Conservation (phyloP, 2,113 vertebrate species). For the Corydoras maculifer region DNA sequence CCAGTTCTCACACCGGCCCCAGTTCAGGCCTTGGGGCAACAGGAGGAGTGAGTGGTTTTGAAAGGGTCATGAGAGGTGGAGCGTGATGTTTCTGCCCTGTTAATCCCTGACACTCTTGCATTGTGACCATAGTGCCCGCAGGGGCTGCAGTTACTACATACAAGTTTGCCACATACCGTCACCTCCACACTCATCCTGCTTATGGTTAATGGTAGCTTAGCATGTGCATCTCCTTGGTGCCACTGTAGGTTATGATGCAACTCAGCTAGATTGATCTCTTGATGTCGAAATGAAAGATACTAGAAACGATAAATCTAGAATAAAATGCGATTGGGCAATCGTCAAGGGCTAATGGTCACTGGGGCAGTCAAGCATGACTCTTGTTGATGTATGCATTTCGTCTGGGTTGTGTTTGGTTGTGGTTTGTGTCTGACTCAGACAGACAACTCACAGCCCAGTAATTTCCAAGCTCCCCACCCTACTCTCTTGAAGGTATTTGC, state of each 20-base stretch:
- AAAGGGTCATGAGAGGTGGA: slow-evolving; percentile 39
- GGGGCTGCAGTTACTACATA: slow-evolving; percentile 23
- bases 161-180: slow-evolving; percentile 8
- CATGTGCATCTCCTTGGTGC: background rate
- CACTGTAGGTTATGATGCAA: too few relatives aligned
- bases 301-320: background rate
- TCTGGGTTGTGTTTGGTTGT: slow-evolving; percentile 38
- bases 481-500: slow-evolving; percentile 62
- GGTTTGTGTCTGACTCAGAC: slow-evolving; percentile 39
- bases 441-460: slow-evolving; percentile 42
- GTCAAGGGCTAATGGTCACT: slow-evolving; percentile 7
- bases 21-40: slow-evolving; percentile 26
- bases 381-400: slow-evolving; percentile 22
- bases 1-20: slow-evolving; percentile 36
- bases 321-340: slow-evolving; percentile 4
- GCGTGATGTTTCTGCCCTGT: slow-evolving; percentile 33
- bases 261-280: too few relatives aligned
- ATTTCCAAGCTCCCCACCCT: slow-evolving; percentile 43
- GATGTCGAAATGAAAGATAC: background rate
- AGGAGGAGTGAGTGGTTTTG: slow-evolving; percentile 28
- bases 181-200: background rate
- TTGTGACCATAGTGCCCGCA: slow-evolving; percentile 21
- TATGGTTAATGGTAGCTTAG: background rate
- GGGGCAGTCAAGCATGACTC: slow-evolving; percentile 22
- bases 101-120: slow-evolving; percentile 40